Evolutionary conservation across 1,140 invertebrate genomes (phyloP).

Genomic region (Caerostris darwini): DNA sequence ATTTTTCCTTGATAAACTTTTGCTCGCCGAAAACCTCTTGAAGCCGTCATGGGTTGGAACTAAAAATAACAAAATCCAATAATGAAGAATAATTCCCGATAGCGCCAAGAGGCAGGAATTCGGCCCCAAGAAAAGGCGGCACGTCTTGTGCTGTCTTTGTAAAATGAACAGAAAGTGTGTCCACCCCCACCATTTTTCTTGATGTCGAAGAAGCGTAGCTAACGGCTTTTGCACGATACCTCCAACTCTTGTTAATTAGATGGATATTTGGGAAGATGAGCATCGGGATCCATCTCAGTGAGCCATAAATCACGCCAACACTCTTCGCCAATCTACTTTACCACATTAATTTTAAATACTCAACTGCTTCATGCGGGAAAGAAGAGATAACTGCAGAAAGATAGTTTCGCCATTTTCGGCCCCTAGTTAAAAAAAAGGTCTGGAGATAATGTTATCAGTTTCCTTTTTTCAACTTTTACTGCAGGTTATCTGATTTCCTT

Average conservation of each 20-base stretch:
- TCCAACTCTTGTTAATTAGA: conserved; percentile 61
- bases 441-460: neutral
- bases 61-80: conserved; percentile 49
- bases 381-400: neutral
- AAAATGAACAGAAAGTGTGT: conserved; percentile 52
- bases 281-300: conserved; percentile 11
- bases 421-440: neutral
- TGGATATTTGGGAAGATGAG: conserved; percentile 67
- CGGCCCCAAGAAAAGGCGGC: neutral
- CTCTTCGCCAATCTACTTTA: conserved; percentile 21
- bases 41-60: neutral
- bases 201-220: neutral
- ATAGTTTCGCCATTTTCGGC: neutral
- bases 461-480: too few relatives aligned
- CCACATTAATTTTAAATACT: conserved; percentile 70
- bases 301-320: conserved; percentile 68
- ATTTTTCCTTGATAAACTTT: conserved; percentile 38
- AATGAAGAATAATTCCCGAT: conserved; percentile 68
- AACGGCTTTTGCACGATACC: conserved; percentile 5
- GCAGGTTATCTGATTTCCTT: too few relatives aligned
- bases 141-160: conserved; percentile 5
- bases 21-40: neutral
- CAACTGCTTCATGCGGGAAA: neutral
- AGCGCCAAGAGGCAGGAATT: conserved; percentile 33
- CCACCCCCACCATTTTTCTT: conserved; percentile 65